Evolutionary conservation across 2,797 vertebrate genomes (phyloP), one percentile per base, ranked within the genome.

Genomic region (Typhlichthys subterraneus): DNA sequence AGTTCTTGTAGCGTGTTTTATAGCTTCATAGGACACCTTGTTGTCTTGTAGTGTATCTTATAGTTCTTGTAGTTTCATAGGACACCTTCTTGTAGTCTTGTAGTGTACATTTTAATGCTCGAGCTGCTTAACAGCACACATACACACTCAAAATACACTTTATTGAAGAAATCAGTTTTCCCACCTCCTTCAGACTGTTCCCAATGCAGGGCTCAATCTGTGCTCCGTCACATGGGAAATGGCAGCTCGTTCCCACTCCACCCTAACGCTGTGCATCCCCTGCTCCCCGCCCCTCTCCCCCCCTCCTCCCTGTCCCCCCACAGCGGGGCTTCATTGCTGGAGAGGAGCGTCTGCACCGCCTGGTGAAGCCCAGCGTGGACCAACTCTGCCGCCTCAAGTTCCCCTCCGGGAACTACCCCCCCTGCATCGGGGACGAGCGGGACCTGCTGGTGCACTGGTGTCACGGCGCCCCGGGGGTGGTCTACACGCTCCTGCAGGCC

Each of bases 401-500:
- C 73, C 93, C 94, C 0, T 89, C 96, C 0, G 97, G 97, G 61
- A 99, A 99, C 85, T 99, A 93, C 83, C 97, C 97, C 0, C 93
- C 97, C 0, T 97, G 96, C 75, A 72, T 98, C 1, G 92, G 93
- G 0, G 97, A 99, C 23, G 87, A 83, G 11, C 91, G 94, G 11
- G 96, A 99, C 83, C 90, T 95, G 8, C 94, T 99, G 45, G 91
- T 99, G 29, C 97, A 99, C 78, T 99, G 97, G 97, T 99, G 97
- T 83, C 97, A 99, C 0, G 97, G 97, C 0, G 90, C 97, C 1
- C 96, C 97, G 0, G 97, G 97, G 0, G 91, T 99, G 0, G 84
- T 99, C 86, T 98, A 97, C 91, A 99, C 97, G 96, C 94, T 99
- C n/a, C 60, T 94, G 76, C 97, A 98, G 89, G 97, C 97, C 1